Evolutionary conservation across 2,888 invertebrate genomes (phyloP), one percentile per base, ranked within the genome.

Genomic region (Drosophila maculinotata): DNA sequence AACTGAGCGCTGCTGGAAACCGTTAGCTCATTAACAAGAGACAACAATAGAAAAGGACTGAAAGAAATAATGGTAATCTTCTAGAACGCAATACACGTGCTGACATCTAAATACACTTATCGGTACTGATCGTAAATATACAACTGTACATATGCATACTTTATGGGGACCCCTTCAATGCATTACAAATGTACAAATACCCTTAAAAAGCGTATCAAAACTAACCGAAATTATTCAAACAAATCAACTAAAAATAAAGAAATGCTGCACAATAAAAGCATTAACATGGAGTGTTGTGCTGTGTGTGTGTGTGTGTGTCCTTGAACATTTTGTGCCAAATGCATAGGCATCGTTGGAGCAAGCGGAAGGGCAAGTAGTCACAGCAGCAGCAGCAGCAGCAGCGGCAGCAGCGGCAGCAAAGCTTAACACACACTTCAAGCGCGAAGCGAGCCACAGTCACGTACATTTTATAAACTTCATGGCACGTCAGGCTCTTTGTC

Each of bases 301-400:
- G 41, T 44, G 26, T 20, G 54, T 36, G 60, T 42, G 23, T 42
- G 58, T 48, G 57, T 76, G 80, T 88, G 89, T 87, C 89, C 89
- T 89, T 90, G 90, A 89, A 84, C 64, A 80, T 69, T 86, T 69
- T 72, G 73, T 83, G 80, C 69, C 79, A 85, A 85, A 72, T 82
- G 78, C 81, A 77, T 68, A 69, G 76, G 66, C 73, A 64, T 33
- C 39, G 56, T 17, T 47, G 53, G 10, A 41, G 53, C 20, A 20
- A 41, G 48, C 25, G 38, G 41, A 7, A 35, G 44, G 17, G 33
- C 36, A 15, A 39, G 20, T 7, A 52, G 51, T 33, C 28, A 35
- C 30, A 10, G 20, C 36, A 42, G 20, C 26, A 30, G 38, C 42
- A 41, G 36, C 28, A 35, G 47, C 30, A 10, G 20, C 36, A 42